Percentiles rank a stretch among this genome's conserved stretches.
Conservation (phyloP, 2,888 invertebrate species). For the Synergus japonicus region DNA sequence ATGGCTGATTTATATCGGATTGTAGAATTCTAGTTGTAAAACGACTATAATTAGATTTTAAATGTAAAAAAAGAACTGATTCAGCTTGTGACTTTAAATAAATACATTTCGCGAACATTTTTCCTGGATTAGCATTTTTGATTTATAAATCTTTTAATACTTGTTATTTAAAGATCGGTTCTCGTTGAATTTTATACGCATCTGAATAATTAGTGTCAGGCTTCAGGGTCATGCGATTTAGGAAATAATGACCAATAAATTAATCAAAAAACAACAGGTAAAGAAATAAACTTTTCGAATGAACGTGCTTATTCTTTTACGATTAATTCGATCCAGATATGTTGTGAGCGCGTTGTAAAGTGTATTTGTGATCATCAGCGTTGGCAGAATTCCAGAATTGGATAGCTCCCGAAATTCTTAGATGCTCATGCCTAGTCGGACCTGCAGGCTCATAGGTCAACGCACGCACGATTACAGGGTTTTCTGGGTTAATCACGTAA, state of each 20-base stretch:
- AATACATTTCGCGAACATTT: background rate
- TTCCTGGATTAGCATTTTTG: background rate
- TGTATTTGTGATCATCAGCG: slow-evolving; percentile 36
- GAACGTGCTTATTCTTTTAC: background rate
- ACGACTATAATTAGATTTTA: background rate
- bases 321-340: slow-evolving; percentile 12
- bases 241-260: background rate
- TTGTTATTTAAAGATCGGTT: background rate
- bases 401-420: slow-evolving; percentile 18
- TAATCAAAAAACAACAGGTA: background rate
- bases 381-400: slow-evolving; percentile 32
- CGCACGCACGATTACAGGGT: slow-evolving; percentile 33
- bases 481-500: slow-evolving; percentile 34
- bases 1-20: background rate
- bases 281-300: background rate
- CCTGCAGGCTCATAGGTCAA: slow-evolving; percentile 33
- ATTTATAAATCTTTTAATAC: background rate
- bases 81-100: background rate
- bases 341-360: slow-evolving; percentile 4
- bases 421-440: slow-evolving; percentile 18
- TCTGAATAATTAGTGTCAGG: background rate
- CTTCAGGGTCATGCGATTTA: background rate
- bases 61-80: background rate
- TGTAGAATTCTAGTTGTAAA: background rate
- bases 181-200: no score